phyloP scores from a whole-genome alignment of 2,797 vertebrate genomes.

The Philypnodon macrostomus region DNA sequence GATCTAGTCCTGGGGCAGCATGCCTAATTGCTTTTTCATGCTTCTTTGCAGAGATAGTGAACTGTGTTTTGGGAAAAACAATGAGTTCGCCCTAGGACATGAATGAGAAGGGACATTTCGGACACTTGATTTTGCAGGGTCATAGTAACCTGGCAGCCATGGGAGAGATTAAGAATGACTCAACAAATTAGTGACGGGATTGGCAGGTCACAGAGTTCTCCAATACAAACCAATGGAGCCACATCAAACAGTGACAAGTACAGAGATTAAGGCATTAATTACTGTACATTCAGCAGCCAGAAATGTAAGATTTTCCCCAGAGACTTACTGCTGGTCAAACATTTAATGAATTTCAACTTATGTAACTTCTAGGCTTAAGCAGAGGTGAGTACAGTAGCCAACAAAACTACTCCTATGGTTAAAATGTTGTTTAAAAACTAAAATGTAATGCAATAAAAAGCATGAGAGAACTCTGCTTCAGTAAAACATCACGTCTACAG shows the following conservation, averaged over 20 bases:
- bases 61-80: not conserved
- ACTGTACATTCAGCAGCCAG: constrained; percentile 32
- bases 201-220: constrained; percentile 43
- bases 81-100: not conserved
- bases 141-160: constrained; percentile 11
- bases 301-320: constrained; percentile 35
- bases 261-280: constrained; percentile 66
- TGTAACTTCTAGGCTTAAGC: too few species aligned
- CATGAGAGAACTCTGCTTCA: not conserved
- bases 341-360: constrained; percentile 13
- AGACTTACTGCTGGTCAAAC: too few species aligned
- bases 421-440: too few species aligned
- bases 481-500: not conserved
- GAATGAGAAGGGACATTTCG: not conserved
- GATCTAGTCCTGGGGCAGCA: not conserved
- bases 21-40: constrained; percentile 5
- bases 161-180: constrained; percentile 56
- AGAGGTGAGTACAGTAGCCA: too few species aligned
- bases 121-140: not conserved
- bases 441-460: not conserved
- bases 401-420: too few species aligned
- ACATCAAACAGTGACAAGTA: constrained; percentile 47
- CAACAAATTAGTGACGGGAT: constrained; percentile 49
- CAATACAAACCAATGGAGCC: constrained; percentile 18
- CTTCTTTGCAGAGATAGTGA: not conserved